Conservation (phyloP, 1,140 invertebrate species). For the Ectropis grisescens region DNA sequence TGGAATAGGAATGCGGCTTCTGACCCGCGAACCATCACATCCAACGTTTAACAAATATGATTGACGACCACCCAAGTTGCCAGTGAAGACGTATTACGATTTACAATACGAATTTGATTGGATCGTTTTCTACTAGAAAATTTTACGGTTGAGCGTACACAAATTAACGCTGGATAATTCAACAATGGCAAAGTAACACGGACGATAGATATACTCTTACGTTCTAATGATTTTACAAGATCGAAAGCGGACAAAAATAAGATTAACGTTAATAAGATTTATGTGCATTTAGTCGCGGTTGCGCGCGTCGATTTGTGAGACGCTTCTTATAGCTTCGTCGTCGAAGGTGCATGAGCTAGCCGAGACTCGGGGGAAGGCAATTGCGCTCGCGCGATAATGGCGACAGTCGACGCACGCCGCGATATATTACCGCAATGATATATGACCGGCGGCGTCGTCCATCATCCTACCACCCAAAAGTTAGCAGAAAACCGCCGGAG, state of each 20-base stretch:
- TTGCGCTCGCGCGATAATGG: slow-evolving; percentile 64
- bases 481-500: slow-evolving; percentile 47
- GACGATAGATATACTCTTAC: slow-evolving; percentile 10
- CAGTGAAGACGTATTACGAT: slow-evolving; percentile 20
- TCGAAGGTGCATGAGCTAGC: slow-evolving; percentile 25
- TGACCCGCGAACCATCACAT: slow-evolving; percentile 39
- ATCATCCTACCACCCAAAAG: slow-evolving; percentile 66
- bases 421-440: slow-evolving; percentile 65
- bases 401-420: slow-evolving; percentile 57
- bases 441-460: slow-evolving; percentile 59
- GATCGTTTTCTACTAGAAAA: slow-evolving; percentile 29
- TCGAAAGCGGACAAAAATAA: slow-evolving; percentile 51
- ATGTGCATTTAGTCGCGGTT: slow-evolving; percentile 51
- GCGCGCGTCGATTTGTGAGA: slow-evolving; percentile 56
- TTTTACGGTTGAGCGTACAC: slow-evolving; percentile 22
- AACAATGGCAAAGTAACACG: slow-evolving; percentile 30
- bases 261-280: slow-evolving; percentile 66
- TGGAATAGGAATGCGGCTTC: slow-evolving; percentile 29
- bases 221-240: slow-evolving; percentile 51
- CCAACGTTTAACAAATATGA: slow-evolving; percentile 25
- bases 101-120: slow-evolving; percentile 44
- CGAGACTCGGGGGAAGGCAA: slow-evolving; percentile 27
- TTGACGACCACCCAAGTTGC: slow-evolving; percentile 40
- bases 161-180: slow-evolving; percentile 7
- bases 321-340: slow-evolving; percentile 44